Conservation (phyloP, 2,888 invertebrate species). For the Drosophila planitibia region DNA sequence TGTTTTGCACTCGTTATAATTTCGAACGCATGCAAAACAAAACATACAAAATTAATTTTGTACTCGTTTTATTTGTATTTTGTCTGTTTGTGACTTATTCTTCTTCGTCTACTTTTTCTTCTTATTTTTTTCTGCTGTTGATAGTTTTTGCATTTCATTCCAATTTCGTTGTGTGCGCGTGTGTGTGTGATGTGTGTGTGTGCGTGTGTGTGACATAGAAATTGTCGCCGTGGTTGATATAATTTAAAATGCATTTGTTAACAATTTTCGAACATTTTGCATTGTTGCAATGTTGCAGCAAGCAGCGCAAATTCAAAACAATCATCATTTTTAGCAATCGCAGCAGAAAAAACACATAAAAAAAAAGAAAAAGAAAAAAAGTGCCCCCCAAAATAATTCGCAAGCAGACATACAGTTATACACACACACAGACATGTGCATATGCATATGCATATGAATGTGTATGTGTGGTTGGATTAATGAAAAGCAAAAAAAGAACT, state of each 20-base stretch:
- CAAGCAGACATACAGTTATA: constrained; percentile 1
- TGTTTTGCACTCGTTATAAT: constrained; percentile 42
- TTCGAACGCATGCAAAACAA: constrained; percentile 21
- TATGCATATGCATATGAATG: background rate
- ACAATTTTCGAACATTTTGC: constrained; percentile 74
- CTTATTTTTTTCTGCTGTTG: background rate
- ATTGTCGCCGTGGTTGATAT: constrained; percentile 78
- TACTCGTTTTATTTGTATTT: constrained; percentile 36
- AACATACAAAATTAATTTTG: constrained; percentile 45
- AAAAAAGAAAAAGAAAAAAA: background rate
- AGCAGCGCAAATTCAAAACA: constrained; percentile 41
- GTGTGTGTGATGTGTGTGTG: constrained; percentile 39
- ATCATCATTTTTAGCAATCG: constrained; percentile 28
- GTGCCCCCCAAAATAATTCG: constrained; percentile 3
- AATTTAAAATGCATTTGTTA: constrained; percentile 80
- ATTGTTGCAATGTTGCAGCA: constrained; percentile 46
- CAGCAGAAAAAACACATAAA: constrained; percentile 25
- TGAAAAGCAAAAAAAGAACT: background rate
- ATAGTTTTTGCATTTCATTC: constrained; percentile 7
- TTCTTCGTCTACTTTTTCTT: background rate
- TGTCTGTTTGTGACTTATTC: constrained; percentile 14
- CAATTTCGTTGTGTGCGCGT: constrained; percentile 1
- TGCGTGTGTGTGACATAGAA: constrained; percentile 69
- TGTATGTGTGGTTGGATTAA: background rate
- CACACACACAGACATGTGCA: background rate